phyloP scores from a whole-genome alignment of 2,888 invertebrate genomes.

The Acronicta psi region DNA sequence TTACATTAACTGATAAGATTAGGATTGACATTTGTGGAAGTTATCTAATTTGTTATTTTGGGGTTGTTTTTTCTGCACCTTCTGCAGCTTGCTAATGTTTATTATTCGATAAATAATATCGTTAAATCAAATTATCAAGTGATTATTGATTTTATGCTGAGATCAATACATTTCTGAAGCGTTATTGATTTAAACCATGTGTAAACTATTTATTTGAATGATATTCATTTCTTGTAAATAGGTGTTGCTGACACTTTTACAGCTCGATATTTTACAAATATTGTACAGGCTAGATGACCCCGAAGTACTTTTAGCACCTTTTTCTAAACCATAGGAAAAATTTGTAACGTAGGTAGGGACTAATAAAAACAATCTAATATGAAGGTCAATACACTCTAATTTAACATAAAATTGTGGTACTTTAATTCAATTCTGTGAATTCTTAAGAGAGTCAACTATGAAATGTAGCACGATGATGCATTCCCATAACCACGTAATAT shows the following conservation, averaged over 20 bases:
- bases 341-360: neutral
- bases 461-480: constrained; percentile 12
- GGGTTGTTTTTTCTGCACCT: neutral
- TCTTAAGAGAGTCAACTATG: constrained; percentile 2
- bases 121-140: too few relatives aligned
- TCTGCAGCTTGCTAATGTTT: neutral
- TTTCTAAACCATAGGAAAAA: neutral
- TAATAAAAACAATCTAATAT: neutral
- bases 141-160: neutral
- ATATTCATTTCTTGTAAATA: too few relatives aligned
- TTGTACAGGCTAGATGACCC: too few relatives aligned
- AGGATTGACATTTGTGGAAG: neutral
- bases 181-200: neutral
- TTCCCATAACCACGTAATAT: constrained; percentile 37
- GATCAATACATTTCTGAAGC: neutral
- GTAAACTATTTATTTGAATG: neutral
- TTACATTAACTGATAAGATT: constrained; percentile 1
- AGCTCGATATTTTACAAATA: too few relatives aligned
- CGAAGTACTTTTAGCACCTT: neutral
- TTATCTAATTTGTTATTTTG: neutral
- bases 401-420: neutral
- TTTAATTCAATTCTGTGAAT: constrained; percentile 2
- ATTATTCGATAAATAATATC: too few relatives aligned
- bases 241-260: too few relatives aligned
- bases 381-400: neutral